Conservation (phyloP, 2,797 vertebrate genomes). For the Adrianichthys oophorus region DNA sequence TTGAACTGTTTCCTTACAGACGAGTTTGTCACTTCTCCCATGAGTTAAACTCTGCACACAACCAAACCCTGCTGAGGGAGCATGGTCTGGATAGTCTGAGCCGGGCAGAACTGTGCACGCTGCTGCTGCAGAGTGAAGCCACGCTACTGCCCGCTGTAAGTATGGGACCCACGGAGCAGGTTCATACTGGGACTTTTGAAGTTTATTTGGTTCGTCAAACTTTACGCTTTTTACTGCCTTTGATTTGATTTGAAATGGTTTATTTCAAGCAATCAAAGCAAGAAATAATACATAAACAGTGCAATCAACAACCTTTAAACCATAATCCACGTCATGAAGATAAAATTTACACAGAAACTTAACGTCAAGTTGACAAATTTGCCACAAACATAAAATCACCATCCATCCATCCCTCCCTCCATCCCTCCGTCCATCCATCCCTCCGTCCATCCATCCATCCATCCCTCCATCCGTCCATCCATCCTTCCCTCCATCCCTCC, state of each 20-base stretch:
- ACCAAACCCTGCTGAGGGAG: constrained; percentile 24
- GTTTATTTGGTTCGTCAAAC: neutral
- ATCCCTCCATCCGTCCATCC: neutral
- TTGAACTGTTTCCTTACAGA: constrained; percentile 31
- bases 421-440: too few species aligned
- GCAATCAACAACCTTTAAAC: too few species aligned
- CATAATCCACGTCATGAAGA: too few species aligned
- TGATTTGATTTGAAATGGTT: too few species aligned
- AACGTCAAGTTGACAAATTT: too few species aligned
- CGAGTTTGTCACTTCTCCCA: constrained; percentile 61
- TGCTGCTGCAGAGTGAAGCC: constrained; percentile 74
- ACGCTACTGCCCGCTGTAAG: constrained; percentile 65
- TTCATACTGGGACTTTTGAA: neutral
- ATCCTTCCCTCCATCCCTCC: neutral
- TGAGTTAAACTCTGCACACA: constrained; percentile 41
- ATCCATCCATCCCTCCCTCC: too few species aligned
- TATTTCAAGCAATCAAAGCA: too few species aligned
- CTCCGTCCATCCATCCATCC: too few species aligned
- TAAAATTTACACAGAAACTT: too few species aligned
- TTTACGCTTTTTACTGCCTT: too few species aligned
- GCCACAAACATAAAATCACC: too few species aligned
- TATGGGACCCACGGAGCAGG: neutral
- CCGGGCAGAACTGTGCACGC: constrained; percentile 51
- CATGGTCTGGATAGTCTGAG: constrained; percentile 59
- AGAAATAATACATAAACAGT: too few species aligned